Evolutionary conservation across 2,888 invertebrate genomes (phyloP).

Genomic region (Punctoribates punctum): DNA sequence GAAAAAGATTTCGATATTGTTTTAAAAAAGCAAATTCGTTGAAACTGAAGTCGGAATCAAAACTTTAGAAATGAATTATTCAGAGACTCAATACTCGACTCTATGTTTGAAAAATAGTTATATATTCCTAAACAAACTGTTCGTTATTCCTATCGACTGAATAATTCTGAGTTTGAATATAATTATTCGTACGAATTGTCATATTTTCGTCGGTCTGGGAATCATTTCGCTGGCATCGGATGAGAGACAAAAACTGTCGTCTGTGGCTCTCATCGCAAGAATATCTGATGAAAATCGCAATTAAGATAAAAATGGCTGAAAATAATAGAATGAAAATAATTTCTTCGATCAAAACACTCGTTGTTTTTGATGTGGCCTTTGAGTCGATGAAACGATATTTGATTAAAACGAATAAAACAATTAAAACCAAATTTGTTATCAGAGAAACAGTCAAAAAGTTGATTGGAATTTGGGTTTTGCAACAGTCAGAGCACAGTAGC

Average conservation of each 20-base stretch:
- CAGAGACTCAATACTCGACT: not conserved
- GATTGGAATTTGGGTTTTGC: not conserved
- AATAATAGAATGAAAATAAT: constrained; percentile 9
- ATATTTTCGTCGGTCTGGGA: not conserved
- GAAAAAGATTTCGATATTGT: too few relatives aligned
- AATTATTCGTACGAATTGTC: not conserved
- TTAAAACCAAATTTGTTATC: constrained; percentile 26
- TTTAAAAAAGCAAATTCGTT: too few relatives aligned
- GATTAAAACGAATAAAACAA: constrained; percentile 31
- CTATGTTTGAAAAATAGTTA: not conserved
- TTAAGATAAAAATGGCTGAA: not conserved
- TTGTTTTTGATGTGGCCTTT: not conserved
- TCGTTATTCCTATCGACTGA: not conserved
- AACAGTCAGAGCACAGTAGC: constrained; percentile 39
- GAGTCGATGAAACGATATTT: constrained; percentile 28
- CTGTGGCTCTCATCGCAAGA: not conserved
- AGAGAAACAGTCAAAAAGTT: constrained; percentile 38
- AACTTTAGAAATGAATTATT: too few relatives aligned
- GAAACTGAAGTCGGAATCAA: too few relatives aligned
- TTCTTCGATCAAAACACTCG: constrained; percentile 25
- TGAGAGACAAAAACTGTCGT: not conserved
- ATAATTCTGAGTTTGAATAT: not conserved
- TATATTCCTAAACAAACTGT: constrained; percentile 15
- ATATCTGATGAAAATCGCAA: not conserved
- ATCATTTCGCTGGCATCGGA: not conserved